Percentiles rank a stretch among this genome's conserved stretches.
Conservation (phyloP, 2,888 invertebrate genomes). For the Incurvaria masculella region DNA sequence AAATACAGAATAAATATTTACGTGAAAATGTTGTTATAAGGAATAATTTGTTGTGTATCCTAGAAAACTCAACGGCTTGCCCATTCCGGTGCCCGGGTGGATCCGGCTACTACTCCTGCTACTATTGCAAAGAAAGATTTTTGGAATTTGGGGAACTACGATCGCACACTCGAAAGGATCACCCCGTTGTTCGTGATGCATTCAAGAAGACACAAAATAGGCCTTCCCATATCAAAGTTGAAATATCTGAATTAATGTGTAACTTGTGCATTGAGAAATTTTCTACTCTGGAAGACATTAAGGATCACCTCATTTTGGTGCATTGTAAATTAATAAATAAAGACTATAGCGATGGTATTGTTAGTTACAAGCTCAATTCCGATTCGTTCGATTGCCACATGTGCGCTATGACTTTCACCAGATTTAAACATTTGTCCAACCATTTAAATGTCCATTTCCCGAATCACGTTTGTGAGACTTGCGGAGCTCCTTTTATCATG, state of each 20-base stretch:
- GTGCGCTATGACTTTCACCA: slow-evolving; percentile 8
- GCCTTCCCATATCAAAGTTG: slow-evolving; percentile 27
- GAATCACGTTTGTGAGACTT: slow-evolving; percentile 11
- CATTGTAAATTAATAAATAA: slow-evolving; percentile 8
- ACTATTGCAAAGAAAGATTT: slow-evolving; percentile 3
- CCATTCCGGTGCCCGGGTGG: slow-evolving; percentile 2
- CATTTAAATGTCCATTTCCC: slow-evolving; percentile 12
- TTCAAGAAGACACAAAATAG: not conserved
- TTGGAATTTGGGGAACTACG: not conserved
- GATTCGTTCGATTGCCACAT: slow-evolving; percentile 18
- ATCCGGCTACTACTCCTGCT: slow-evolving; percentile 1
- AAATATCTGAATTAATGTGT: slow-evolving; percentile 42
- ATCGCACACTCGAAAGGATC: not conserved
- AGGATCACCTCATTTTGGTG: slow-evolving; percentile 9
- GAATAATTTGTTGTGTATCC: no score
- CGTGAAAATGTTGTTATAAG: no score
- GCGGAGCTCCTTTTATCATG: slow-evolving; percentile 9
- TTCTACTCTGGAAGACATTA: slow-evolving; percentile 20
- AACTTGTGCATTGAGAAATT: slow-evolving; percentile 40
- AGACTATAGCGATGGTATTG: slow-evolving; percentile 7
- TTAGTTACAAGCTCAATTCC: slow-evolving; percentile 8
- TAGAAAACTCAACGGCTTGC: slow-evolving; percentile 4
- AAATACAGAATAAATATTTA: no score
- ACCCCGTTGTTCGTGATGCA: not conserved
- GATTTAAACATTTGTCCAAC: slow-evolving; percentile 7